A percentile compares a stretch with the other conserved stretches of the same genome.
Conservation (phyloP, 2,797 vertebrate species). For the Phalloptychus januarius region DNA sequence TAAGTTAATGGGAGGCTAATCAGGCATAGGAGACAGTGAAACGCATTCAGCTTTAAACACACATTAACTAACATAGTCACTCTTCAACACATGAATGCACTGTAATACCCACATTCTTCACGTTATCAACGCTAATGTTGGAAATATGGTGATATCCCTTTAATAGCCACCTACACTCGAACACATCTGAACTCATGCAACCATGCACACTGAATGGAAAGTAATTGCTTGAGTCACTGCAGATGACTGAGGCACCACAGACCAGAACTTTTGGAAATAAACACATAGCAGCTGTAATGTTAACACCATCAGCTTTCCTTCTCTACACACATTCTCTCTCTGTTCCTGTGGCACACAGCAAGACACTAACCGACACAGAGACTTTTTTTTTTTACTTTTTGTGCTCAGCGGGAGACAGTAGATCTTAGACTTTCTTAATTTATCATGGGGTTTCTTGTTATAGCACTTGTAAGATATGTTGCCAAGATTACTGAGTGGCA, state of each 20-base stretch:
- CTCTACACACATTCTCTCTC: slow-evolving; percentile 14
- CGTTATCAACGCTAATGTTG: slow-evolving; percentile 35
- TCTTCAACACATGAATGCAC: slow-evolving; percentile 19
- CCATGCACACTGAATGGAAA: slow-evolving; percentile 48
- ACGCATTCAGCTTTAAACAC: slow-evolving; percentile 61
- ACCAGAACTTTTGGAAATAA: slow-evolving; percentile 73
- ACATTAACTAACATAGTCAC: slow-evolving; percentile 26
- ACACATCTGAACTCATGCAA: slow-evolving; percentile 14
- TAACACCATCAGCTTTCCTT: slow-evolving; percentile 54
- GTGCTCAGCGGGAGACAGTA: slow-evolving; percentile 9
- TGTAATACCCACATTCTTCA: slow-evolving; percentile 30
- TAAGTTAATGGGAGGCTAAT: slow-evolving; percentile 77
- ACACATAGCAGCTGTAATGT: slow-evolving; percentile 72
- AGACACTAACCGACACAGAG: slow-evolving; percentile 34
- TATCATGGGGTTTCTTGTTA: slow-evolving; percentile 18
- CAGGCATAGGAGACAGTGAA: slow-evolving; percentile 63
- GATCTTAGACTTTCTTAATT: slow-evolving; percentile 31
- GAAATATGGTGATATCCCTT: slow-evolving; percentile 32
- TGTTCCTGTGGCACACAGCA: slow-evolving; percentile 11
- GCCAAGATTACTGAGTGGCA: neutral
- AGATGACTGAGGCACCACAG: slow-evolving; percentile 71
- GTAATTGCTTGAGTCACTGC: slow-evolving; percentile 56
- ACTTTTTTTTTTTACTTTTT: slow-evolving; percentile 17
- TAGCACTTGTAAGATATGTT: neutral
- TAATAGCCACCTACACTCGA: neutral